Percentiles rank a stretch among this genome's conserved stretches.
These are phyloP conservation scores for Aegypius monachus DNA, from an alignment of 2,113 vertebrate species.

Conservation along the genomic window DNA sequence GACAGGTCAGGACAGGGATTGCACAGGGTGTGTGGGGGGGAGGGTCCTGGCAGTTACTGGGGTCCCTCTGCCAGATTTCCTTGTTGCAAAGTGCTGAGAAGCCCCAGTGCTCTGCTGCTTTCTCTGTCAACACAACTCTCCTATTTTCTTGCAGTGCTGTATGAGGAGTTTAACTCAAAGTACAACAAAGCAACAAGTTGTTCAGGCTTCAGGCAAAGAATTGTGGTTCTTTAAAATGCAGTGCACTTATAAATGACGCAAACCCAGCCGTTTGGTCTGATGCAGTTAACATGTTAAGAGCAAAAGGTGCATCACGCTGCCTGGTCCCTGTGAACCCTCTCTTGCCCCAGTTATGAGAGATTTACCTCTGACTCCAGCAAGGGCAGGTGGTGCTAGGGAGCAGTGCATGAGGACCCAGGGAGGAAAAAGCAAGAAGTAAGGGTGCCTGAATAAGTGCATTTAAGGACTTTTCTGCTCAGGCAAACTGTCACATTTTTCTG, in stretches of 20 bases:
- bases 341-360: background rate
- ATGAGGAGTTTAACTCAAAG: background rate
- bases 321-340: background rate
- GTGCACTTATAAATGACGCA: background rate
- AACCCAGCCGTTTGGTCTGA: background rate
- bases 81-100: background rate
- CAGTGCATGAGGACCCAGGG: background rate
- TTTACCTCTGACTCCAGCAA: background rate
- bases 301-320: background rate
- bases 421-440: background rate
- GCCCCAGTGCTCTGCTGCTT: background rate
- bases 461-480: background rate
- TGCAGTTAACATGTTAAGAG: background rate
- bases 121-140: background rate
- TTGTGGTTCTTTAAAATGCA: background rate
- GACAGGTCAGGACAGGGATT: background rate
- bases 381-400: background rate
- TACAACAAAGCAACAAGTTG: background rate
- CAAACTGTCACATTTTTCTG: background rate
- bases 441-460: background rate
- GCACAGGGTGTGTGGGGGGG: rapidly evolving
- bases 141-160: background rate
- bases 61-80: background rate
- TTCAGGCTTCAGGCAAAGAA: background rate
- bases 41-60: background rate